phyloP scores from a whole-genome alignment of 2,113 vertebrate genomes.

The Clupea harengus region DNA sequence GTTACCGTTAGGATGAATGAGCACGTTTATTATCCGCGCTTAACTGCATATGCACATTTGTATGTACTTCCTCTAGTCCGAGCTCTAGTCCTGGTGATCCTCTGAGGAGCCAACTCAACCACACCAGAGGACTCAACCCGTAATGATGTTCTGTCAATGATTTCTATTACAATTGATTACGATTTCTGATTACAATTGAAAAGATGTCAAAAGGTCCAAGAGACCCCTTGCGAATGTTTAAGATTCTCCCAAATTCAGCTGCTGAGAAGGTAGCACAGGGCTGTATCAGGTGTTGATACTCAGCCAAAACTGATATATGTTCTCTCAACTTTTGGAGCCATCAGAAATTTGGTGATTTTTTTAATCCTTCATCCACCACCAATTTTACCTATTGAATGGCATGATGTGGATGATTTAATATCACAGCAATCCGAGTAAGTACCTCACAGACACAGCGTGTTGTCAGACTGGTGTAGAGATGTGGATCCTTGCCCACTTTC shows the following conservation, averaged over 20 bases:
- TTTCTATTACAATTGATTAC: too few species aligned
- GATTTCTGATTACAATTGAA: too few species aligned
- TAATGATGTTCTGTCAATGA: too few species aligned
- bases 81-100: not conserved
- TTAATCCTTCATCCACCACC: too few species aligned
- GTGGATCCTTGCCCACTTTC: not conserved
- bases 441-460: not conserved
- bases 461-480: not conserved
- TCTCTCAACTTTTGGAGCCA: not conserved
- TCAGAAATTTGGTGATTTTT: too few species aligned
- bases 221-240: not conserved
- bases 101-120: not conserved
- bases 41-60: too few species aligned
- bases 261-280: not conserved
- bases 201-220: too few species aligned
- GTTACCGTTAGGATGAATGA: not conserved
- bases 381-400: not conserved
- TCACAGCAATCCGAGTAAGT: not conserved
- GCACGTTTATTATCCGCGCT: too few species aligned
- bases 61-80: too few species aligned
- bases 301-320: too few species aligned
- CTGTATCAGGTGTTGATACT: too few species aligned
- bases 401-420: not conserved
- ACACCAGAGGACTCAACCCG: too few species aligned
- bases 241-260: not conserved